Conservation (phyloP, 1,140 invertebrate genomes). For the Leptinotarsa defecta region DNA sequence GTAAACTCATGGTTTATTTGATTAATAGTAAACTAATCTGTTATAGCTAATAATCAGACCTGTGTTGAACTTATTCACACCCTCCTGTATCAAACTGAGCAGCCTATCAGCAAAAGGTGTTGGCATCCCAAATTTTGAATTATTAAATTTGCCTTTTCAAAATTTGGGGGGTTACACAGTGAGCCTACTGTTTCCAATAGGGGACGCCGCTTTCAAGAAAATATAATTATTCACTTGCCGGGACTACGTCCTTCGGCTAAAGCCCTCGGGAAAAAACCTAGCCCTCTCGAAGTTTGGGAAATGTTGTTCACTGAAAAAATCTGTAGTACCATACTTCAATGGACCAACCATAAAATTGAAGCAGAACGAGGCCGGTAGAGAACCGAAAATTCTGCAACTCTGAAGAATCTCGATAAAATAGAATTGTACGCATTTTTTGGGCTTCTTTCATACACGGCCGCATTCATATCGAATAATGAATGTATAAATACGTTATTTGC, state of each 20-base stretch:
- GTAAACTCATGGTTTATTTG: too few species aligned
- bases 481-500: background rate
- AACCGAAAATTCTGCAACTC: background rate
- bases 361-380: background rate
- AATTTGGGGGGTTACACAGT: too few species aligned
- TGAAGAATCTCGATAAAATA: background rate
- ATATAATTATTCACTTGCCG: background rate
- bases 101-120: too few species aligned
- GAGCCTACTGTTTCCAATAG: background rate
- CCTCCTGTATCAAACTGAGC: too few species aligned
- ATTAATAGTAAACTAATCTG: too few species aligned
- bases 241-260: background rate
- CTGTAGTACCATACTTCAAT: background rate
- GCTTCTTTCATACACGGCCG: background rate
- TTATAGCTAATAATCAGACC: too few species aligned
- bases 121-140: too few species aligned
- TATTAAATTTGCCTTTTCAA: too few species aligned
- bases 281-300: background rate
- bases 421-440: background rate
- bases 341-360: background rate
- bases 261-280: background rate
- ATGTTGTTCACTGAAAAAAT: conserved; percentile 3
- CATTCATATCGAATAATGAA: conserved; percentile 10
- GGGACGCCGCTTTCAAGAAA: background rate
- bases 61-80: too few species aligned